Conservation (phyloP, 2,113 vertebrate genomes). For the Xiphorhynchus elegans region DNA sequence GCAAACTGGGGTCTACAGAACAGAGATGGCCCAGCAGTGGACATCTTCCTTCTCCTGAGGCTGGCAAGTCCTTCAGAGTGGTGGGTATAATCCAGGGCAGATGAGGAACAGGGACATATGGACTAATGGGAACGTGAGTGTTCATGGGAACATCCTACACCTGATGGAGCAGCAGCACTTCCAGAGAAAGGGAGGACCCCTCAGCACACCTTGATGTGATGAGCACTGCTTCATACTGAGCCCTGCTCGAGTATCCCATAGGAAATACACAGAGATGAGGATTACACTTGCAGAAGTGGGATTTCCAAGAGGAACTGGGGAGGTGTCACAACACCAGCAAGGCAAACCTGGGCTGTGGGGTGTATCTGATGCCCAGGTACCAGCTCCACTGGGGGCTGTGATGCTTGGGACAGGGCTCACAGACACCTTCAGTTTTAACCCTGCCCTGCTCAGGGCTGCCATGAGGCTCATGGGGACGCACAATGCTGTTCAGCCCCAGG, state of each 20-base stretch:
- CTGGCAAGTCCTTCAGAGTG: accelerated
- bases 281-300: not conserved
- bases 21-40: not conserved
- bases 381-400: too few relatives aligned
- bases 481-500: not conserved
- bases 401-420: not conserved
- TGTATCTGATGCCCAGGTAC: not conserved
- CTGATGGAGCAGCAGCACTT: not conserved
- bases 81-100: not conserved
- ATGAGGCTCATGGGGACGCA: not conserved
- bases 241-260: accelerated
- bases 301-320: not conserved
- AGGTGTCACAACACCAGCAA: accelerated
- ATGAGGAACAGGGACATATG: not conserved
- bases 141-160: not conserved
- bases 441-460: not conserved
- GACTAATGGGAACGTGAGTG: not conserved
- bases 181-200: not conserved
- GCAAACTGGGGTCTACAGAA: not conserved
- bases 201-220: not conserved
- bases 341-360: not conserved
- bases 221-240: accelerated
- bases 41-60: not conserved
- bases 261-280: accelerated
- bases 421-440: not conserved